These are phyloP conservation scores for Mizuhopecten yessoensis DNA, from an alignment of 1,140 invertebrate genomes.

Conservation along the genomic window DNA sequence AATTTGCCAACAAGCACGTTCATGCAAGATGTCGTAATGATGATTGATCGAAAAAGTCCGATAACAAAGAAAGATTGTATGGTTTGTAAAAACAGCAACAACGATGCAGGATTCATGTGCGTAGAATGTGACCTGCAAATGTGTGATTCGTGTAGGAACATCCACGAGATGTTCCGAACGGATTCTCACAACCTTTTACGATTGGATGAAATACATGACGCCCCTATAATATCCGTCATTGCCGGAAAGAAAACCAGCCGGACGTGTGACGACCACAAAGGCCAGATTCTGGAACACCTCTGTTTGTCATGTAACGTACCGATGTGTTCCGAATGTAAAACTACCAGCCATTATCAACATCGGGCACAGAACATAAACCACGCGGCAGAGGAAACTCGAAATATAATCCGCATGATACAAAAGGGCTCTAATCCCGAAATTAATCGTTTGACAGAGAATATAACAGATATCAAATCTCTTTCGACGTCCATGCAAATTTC, in stretches of 20 bases:
- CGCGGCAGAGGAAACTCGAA: conserved; percentile 24
- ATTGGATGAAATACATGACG: not conserved
- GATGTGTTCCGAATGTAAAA: conserved; percentile 25
- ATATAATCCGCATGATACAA: not conserved
- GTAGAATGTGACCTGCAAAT: not conserved
- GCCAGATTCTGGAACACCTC: not conserved
- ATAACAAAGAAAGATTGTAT: not conserved
- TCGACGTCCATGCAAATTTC: conserved; percentile 7
- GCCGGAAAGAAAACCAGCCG: conserved; percentile 5
- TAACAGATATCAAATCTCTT: not conserved
- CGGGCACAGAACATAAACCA: not conserved
- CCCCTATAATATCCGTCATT: not conserved
- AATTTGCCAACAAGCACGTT: not conserved
- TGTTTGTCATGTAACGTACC: not conserved
- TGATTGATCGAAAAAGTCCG: conserved; percentile 1
- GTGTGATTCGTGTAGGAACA: not conserved
- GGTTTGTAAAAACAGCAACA: not conserved
- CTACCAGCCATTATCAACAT: not conserved
- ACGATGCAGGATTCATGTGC: not conserved
- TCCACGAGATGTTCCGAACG: not conserved
- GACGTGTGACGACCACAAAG: not conserved
- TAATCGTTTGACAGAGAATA: not conserved
- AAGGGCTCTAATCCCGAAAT: not conserved
- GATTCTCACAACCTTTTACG: not conserved
- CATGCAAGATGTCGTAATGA: conserved; percentile 13